These are phyloP conservation scores for Pteria penguin DNA, from an alignment of 2,888 invertebrate genomes.

Conservation along the genomic window DNA sequence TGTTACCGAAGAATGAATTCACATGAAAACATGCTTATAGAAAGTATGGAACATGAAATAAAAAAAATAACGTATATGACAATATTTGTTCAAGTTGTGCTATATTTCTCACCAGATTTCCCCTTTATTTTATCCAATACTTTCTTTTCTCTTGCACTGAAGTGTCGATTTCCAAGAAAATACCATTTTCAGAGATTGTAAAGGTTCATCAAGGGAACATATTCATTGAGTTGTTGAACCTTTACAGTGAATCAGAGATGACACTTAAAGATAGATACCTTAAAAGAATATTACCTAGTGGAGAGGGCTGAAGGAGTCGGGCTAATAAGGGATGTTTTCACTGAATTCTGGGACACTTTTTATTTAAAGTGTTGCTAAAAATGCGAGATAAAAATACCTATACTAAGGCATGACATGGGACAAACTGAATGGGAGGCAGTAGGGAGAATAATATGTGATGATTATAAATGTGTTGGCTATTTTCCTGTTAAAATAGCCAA, in stretches of 20 bases:
- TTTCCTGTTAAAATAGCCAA: neutral
- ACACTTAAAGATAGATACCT: neutral
- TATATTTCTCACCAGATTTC: too few relatives aligned
- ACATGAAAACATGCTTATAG: too few relatives aligned
- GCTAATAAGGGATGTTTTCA: neutral
- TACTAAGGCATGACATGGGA: conserved; percentile 6
- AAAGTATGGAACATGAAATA: too few relatives aligned
- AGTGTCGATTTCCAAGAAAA: too few relatives aligned
- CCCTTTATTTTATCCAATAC: too few relatives aligned
- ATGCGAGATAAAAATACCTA: neutral
- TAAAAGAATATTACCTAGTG: neutral
- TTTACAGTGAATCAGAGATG: neutral
- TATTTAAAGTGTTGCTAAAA: neutral
- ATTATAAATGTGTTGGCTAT: neutral
- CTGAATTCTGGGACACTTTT: conserved; percentile 4
- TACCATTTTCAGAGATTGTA: too few relatives aligned
- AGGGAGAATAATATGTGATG: neutral
- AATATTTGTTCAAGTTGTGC: too few relatives aligned
- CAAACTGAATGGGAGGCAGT: neutral
- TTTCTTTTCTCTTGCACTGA: too few relatives aligned
- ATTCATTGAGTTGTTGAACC: neutral
- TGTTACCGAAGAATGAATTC: too few relatives aligned
- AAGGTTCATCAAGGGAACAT: neutral
- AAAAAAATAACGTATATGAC: too few relatives aligned
- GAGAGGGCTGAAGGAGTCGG: neutral